Conservation (phyloP, 2,797 vertebrate genomes). For the Rhodeus uyekii region DNA sequence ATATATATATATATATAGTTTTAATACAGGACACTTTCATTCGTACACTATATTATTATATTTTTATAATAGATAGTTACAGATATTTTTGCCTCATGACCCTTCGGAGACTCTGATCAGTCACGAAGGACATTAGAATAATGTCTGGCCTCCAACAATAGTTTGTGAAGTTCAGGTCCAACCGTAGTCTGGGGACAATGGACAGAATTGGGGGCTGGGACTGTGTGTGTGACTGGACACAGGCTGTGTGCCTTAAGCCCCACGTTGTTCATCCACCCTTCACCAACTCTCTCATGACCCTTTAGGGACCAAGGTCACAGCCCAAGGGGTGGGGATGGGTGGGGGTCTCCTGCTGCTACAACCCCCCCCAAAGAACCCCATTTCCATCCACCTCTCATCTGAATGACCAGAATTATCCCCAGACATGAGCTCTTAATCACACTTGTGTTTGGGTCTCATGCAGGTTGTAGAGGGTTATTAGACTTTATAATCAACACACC, state of each 20-base stretch:
- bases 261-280: constrained; percentile 61
- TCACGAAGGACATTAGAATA: constrained; percentile 38
- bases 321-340: constrained; percentile 59
- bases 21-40: too few relatives aligned
- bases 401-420: constrained; percentile 42
- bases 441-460: background rate
- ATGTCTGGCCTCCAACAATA: constrained; percentile 55
- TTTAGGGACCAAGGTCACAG: constrained; percentile 64
- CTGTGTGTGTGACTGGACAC: constrained; percentile 59
- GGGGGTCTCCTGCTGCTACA: constrained; percentile 56
- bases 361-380: constrained; percentile 51
- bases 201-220: constrained; percentile 43
- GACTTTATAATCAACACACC: constrained; percentile 7
- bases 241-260: constrained; percentile 53
- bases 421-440: constrained; percentile 49
- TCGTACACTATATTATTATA: too few relatives aligned
- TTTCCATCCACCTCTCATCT: constrained; percentile 49
- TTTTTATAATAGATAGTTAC: too few relatives aligned
- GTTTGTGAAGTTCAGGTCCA: constrained; percentile 73
- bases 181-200: constrained; percentile 62
- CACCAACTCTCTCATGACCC: constrained; percentile 75
- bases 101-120: constrained; percentile 31
- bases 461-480: constrained; percentile 29
- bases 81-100: constrained; percentile 19
- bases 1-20: too few relatives aligned